These are phyloP conservation scores for Microtus oregoni DNA, from an alignment of 2,113 vertebrate genomes.

Conservation along the genomic window DNA sequence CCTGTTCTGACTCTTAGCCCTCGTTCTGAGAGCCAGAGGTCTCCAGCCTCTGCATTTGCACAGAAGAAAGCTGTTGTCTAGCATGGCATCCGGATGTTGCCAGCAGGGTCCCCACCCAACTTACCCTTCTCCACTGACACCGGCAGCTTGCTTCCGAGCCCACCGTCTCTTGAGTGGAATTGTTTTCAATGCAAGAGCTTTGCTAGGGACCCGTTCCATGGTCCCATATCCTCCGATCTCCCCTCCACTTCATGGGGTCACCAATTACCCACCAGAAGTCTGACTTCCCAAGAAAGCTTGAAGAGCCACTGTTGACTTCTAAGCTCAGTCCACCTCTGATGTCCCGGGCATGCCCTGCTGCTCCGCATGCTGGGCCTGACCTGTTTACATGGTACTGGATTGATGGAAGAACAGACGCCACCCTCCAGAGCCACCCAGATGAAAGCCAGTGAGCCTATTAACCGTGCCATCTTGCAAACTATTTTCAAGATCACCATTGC, in stretches of 20 bases:
- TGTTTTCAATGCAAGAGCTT: constrained; percentile 37
- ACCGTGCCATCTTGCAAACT: constrained; percentile 84
- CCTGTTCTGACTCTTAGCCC: constrained; percentile 55
- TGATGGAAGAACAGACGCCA: constrained; percentile 72
- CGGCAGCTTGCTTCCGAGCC: constrained; percentile 41
- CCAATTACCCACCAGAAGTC: neutral
- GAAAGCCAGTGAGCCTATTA: constrained; percentile 74
- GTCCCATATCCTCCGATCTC: neutral
- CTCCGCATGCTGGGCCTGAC: constrained; percentile 31
- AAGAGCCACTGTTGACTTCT: constrained; percentile 67
- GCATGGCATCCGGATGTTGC: constrained; percentile 72
- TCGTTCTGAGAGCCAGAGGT: constrained; percentile 17
- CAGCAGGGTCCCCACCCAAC: neutral
- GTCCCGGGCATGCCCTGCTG: neutral
- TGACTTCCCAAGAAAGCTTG: constrained; percentile 39
- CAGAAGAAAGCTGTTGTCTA: constrained; percentile 80
- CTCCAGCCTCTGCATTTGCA: constrained; percentile 80
- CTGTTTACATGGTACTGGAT: constrained; percentile 83
- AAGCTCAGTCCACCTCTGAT: neutral
- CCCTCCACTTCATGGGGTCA: neutral
- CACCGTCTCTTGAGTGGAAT: neutral
- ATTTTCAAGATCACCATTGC: constrained; percentile 83
- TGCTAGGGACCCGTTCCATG: neutral
- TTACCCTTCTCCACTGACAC: neutral
- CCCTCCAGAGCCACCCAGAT: constrained; percentile 52